phyloP scores from a whole-genome alignment of 2,797 vertebrate genomes.

The Lacerta bilineata region DNA sequence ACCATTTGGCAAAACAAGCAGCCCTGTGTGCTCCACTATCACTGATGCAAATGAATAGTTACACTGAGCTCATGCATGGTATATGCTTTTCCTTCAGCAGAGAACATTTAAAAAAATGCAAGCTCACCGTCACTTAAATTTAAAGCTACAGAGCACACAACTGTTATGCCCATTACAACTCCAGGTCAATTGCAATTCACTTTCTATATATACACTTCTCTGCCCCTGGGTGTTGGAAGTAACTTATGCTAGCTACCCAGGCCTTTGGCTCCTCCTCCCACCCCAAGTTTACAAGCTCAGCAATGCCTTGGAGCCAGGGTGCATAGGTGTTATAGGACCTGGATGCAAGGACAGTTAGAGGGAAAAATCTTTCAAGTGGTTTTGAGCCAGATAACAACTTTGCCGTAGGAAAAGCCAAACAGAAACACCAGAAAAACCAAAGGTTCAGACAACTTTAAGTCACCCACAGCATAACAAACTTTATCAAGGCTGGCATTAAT shows the following conservation, averaged over 20 bases:
- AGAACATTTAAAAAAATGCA: constrained; percentile 49
- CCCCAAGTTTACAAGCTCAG: no score
- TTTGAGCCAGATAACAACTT: neutral
- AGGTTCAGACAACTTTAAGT: neutral
- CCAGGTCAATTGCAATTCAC: accelerated
- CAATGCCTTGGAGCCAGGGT: neutral
- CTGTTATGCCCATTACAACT: neutral
- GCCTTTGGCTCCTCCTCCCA: neutral
- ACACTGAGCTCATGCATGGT: constrained; percentile 48
- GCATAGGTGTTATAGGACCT: no score
- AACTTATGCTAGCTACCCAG: neutral
- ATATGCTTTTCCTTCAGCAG: constrained; percentile 57
- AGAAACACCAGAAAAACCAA: neutral
- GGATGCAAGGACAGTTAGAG: neutral
- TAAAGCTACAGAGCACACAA: constrained; percentile 68
- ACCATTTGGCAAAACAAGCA: constrained; percentile 59
- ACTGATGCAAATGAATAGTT: constrained; percentile 65
- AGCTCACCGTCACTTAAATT: constrained; percentile 49
- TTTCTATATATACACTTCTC: neutral
- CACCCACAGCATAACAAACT: neutral
- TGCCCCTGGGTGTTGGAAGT: neutral
- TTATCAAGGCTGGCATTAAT: neutral
- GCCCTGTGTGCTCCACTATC: constrained; percentile 43
- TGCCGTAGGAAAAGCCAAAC: neutral
- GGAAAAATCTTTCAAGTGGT: neutral